Percentiles rank a stretch among this genome's conserved stretches.
Conservation (phyloP, 2,113 vertebrate species). For the Macroglossus sobrinus region DNA sequence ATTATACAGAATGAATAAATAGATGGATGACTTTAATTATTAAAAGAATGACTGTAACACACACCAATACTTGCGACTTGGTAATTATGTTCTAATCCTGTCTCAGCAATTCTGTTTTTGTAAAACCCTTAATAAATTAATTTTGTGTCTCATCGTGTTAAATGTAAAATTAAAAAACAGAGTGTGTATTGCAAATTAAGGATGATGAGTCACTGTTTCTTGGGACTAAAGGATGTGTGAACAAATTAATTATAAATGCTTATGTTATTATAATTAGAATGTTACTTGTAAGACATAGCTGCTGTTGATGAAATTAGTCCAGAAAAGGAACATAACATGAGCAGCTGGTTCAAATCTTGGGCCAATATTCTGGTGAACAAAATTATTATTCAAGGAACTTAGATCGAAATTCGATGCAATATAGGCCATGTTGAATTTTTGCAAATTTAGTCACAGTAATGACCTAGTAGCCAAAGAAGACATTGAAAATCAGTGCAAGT, state of each 20-base stretch:
- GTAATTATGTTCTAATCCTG: constrained; percentile 42
- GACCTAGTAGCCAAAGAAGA: background rate
- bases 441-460: background rate
- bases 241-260: constrained; percentile 63
- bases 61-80: background rate
- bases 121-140: constrained; percentile 60
- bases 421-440: background rate
- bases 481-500: constrained; percentile 11
- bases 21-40: background rate
- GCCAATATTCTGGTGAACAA: background rate
- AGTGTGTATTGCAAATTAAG: constrained; percentile 67
- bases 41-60: background rate
- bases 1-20: background rate
- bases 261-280: constrained; percentile 56
- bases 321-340: constrained; percentile 36
- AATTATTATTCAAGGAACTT: constrained; percentile 9
- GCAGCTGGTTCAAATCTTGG: constrained; percentile 25
- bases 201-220: constrained; percentile 62
- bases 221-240: constrained; percentile 47
- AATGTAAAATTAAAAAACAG: constrained; percentile 70
- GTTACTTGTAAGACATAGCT: constrained; percentile 48
- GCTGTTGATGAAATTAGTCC: constrained; percentile 32
- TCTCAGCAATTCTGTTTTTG: constrained; percentile 41
- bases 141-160: constrained; percentile 61
- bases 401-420: background rate